phyloP scores from a whole-genome alignment of 2,888 invertebrate species.

The Brachyptera putata region DNA sequence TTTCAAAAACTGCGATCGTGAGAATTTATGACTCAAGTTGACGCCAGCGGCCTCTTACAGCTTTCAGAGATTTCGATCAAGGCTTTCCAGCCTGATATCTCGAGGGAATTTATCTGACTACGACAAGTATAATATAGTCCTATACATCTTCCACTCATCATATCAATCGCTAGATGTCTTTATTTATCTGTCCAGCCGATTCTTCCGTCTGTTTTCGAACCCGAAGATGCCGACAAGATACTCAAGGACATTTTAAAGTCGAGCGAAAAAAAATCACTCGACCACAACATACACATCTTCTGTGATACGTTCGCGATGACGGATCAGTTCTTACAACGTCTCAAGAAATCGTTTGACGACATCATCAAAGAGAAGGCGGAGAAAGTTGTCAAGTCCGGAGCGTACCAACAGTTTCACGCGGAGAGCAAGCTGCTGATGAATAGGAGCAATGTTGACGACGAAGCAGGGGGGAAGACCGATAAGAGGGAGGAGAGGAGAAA shows the following conservation, averaged over 20 bases:
- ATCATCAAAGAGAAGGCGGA: constrained; percentile 64
- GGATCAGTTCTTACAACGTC: constrained; percentile 61
- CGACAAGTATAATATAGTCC: too few relatives aligned
- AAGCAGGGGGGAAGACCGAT: constrained; percentile 55
- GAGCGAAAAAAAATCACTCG: constrained; percentile 47
- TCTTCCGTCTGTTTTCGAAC: constrained; percentile 76
- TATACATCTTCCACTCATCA: too few relatives aligned
- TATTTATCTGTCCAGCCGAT: constrained; percentile 52
- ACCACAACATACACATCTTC: constrained; percentile 47
- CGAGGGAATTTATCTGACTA: too few relatives aligned
- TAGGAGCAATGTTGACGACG: constrained; percentile 31
- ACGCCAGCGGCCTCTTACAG: too few relatives aligned
- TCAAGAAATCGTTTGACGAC: constrained; percentile 63
- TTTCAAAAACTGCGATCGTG: too few relatives aligned
- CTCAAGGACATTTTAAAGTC: constrained; percentile 60
- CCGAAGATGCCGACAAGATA: constrained; percentile 70
- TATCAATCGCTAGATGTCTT: constrained; percentile 2
- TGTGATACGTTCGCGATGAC: constrained; percentile 52
- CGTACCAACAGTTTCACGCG: constrained; percentile 62
- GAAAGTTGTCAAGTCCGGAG: constrained; percentile 61
- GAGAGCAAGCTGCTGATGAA: constrained; percentile 55
- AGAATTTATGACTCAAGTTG: too few relatives aligned
- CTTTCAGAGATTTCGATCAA: too few relatives aligned
- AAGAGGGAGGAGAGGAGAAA: constrained; percentile 84
- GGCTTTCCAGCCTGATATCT: too few relatives aligned